Conservation (phyloP, 2,113 vertebrate genomes). For the Nycticryphes semicollaris region DNA sequence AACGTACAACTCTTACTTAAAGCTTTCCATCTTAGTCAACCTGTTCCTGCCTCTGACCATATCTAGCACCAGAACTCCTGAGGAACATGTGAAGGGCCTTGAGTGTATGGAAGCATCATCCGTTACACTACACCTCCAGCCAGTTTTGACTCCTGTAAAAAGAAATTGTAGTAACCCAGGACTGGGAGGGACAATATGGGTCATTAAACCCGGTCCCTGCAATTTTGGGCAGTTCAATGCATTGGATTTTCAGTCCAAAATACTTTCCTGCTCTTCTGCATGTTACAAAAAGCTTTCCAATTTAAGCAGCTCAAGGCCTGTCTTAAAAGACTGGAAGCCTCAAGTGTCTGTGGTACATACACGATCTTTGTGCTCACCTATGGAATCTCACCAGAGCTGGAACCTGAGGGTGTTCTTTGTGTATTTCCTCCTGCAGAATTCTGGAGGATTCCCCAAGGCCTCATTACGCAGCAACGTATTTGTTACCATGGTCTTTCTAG, state of each 20-base stretch:
- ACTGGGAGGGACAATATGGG: accelerated
- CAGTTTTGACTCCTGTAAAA: not conserved
- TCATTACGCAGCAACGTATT: conserved; percentile 77
- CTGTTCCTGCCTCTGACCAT: not conserved
- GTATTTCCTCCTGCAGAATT: conserved; percentile 70
- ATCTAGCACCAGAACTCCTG: not conserved
- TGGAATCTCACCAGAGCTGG: not conserved
- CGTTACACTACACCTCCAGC: not conserved
- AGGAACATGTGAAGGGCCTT: not conserved
- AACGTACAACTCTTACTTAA: not conserved
- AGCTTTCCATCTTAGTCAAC: not conserved
- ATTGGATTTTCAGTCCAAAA: not conserved
- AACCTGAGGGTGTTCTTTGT: not conserved
- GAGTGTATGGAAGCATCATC: too few relatives aligned
- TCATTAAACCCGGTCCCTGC: not conserved
- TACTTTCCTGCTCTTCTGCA: not conserved
- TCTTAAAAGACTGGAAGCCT: not conserved
- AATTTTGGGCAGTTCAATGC: not conserved
- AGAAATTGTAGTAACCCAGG: not conserved
- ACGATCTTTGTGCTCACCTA: not conserved
- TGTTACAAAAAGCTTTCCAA: not conserved
- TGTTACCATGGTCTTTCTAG: conserved; percentile 88
- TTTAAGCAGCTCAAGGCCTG: not conserved
- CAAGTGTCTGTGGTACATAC: accelerated
- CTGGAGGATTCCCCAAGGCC: conserved; percentile 72